Evolutionary conservation across 2,888 invertebrate genomes (phyloP).

Genomic region (Neoitamus cyanurus): DNA sequence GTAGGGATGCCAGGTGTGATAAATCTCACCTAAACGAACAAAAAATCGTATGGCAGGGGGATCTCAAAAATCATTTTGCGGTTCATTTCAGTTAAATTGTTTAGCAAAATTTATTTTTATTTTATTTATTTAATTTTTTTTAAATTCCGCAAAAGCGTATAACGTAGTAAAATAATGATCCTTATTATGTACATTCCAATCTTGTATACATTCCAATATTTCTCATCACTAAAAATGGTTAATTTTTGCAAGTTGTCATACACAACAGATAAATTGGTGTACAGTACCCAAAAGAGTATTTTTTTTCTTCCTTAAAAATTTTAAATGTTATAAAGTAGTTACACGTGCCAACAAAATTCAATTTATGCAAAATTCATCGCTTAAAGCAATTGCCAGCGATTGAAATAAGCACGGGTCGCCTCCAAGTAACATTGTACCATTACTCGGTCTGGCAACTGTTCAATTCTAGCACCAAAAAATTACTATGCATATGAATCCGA

Average conservation of each 20-base stretch:
- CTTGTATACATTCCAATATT: not conserved
- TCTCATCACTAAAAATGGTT: not conserved
- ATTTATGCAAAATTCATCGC: constrained; percentile 6
- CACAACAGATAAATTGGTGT: not conserved
- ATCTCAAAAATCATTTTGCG: too few species aligned
- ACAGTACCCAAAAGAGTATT: not conserved
- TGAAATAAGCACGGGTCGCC: not conserved
- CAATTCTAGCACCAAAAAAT: constrained; percentile 38
- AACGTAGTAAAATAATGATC: too few species aligned
- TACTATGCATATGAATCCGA: not conserved
- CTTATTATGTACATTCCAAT: too few species aligned
- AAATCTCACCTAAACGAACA: too few species aligned
- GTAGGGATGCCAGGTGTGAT: too few species aligned
- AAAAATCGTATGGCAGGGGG: too few species aligned
- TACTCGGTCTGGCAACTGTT: constrained; percentile 42
- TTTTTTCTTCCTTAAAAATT: constrained; percentile 2
- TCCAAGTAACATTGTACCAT: constrained; percentile 40
- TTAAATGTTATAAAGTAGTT: constrained; percentile 14
- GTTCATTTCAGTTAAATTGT: too few species aligned
- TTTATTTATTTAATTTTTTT: too few species aligned
- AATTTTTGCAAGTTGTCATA: not conserved
- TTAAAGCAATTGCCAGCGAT: not conserved
- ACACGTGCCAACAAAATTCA: not conserved
- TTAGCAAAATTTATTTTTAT: too few species aligned
- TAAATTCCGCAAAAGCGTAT: too few species aligned